phyloP scores from a whole-genome alignment of 2,888 invertebrate species.

The Amphimallon solstitiale region DNA sequence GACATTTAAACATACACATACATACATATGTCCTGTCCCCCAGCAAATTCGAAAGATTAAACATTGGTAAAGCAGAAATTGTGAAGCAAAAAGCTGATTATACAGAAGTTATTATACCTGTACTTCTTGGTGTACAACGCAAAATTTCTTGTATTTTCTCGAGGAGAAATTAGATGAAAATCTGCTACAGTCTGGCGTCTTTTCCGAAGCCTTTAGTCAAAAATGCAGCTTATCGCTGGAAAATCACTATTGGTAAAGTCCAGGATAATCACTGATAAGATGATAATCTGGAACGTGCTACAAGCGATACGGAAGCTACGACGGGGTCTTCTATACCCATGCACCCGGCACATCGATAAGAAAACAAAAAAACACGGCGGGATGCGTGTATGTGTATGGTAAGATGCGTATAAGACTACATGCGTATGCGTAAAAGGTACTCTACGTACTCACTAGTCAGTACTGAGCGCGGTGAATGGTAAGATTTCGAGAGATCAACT shows the following conservation, averaged over 20 bases:
- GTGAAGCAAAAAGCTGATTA: no score
- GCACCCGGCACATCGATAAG: neutral
- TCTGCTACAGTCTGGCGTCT: no score
- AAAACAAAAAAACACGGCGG: constrained; percentile 4
- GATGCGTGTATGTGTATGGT: neutral
- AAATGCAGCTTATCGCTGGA: neutral
- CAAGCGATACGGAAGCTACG: neutral
- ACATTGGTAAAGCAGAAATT: no score
- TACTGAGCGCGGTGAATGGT: constrained; percentile 27
- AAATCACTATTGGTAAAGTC: neutral
- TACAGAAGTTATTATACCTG: no score
- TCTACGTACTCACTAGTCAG: constrained; percentile 18
- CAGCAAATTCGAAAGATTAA: no score
- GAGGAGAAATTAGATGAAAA: neutral
- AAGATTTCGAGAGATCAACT: constrained; percentile 32
- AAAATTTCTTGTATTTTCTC: no score
- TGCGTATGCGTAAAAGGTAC: neutral
- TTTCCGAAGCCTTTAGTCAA: no score
- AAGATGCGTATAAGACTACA: neutral
- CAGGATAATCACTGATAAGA: neutral
- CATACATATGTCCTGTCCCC: no score
- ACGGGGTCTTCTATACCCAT: constrained; percentile 3
- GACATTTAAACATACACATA: no score
- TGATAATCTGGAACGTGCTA: neutral
- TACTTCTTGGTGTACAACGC: no score